These are phyloP conservation scores for Chloropsis hardwickii DNA, from an alignment of 2,113 vertebrate genomes.

Conservation along the genomic window DNA sequence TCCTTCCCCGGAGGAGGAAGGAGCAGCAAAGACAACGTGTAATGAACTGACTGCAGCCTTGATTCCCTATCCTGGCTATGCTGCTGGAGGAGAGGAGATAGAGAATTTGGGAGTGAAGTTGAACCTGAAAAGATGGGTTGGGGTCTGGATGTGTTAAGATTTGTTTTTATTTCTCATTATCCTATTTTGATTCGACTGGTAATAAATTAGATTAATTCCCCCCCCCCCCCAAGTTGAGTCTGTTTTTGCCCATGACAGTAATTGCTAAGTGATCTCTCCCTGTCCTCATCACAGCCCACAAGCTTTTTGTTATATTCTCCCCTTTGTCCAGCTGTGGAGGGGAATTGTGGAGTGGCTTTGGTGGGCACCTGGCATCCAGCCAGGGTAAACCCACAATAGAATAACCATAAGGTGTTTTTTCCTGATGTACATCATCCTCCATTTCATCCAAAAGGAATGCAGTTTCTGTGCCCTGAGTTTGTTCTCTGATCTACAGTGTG, in stretches of 20 bases:
- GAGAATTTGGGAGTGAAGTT: background rate
- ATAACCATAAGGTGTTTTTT: background rate
- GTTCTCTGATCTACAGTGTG: background rate
- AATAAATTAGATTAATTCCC: background rate
- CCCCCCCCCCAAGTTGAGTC: background rate
- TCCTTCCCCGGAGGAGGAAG: background rate
- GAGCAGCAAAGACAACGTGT: background rate
- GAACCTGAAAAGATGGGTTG: background rate
- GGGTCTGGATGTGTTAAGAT: background rate
- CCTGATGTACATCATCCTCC: background rate
- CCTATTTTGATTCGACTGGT: background rate
- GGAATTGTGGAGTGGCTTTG: background rate
- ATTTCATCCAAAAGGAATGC: background rate
- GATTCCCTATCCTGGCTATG: background rate
- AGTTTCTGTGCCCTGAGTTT: background rate
- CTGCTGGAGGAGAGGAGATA: background rate
- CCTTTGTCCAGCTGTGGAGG: background rate
- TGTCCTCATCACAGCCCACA: background rate
- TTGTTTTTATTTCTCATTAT: background rate
- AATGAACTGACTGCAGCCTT: background rate
- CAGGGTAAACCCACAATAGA: background rate
- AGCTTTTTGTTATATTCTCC: background rate
- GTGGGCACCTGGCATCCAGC: background rate
- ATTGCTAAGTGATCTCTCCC: background rate
- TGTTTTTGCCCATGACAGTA: background rate